Percentiles rank a stretch among this genome's conserved stretches.
phyloP scores from a whole-genome alignment of 2,797 vertebrate genomes.

The Numenius phaeopus region DNA sequence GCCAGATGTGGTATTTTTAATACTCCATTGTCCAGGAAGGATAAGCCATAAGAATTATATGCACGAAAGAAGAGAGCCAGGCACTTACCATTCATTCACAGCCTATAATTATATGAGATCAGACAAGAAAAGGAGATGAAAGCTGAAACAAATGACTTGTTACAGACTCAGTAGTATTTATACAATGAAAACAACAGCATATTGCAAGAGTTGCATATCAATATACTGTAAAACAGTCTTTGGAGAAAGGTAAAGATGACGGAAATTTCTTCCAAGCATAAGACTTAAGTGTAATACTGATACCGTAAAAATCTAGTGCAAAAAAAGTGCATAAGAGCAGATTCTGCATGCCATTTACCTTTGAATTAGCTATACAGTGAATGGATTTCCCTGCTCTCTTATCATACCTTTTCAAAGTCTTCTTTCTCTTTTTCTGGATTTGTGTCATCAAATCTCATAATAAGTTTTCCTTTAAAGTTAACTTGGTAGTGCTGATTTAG shows the following conservation, averaged over 20 bases:
- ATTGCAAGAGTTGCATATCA: neutral
- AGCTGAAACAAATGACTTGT: neutral
- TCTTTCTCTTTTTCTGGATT: constrained; percentile 99
- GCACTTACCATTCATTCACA: neutral
- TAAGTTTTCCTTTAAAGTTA: constrained; percentile 96
- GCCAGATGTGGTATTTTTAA: neutral
- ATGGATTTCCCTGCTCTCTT: constrained; percentile 32
- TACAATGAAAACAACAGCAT: neutral
- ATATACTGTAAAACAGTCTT: neutral
- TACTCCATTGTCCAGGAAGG: neutral
- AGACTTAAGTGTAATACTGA: neutral
- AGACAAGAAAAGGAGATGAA: neutral
- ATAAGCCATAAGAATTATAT: neutral
- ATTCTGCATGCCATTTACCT: neutral
- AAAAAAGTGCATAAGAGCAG: neutral
- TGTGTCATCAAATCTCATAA: constrained; percentile 99
- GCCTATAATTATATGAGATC: neutral
- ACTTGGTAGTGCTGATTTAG: constrained; percentile 99
- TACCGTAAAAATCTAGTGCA: neutral
- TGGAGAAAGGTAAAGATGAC: neutral
- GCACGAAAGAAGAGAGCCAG: neutral
- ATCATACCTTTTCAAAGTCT: constrained; percentile 97
- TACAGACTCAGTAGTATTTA: neutral
- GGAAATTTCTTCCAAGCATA: neutral
- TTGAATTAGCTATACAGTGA: neutral